Percentiles rank a stretch among this genome's conserved stretches.
Evolutionary conservation across 92 coral and sea anemone species (phyloP).

Genomic region (Heteractis magnifica): DNA sequence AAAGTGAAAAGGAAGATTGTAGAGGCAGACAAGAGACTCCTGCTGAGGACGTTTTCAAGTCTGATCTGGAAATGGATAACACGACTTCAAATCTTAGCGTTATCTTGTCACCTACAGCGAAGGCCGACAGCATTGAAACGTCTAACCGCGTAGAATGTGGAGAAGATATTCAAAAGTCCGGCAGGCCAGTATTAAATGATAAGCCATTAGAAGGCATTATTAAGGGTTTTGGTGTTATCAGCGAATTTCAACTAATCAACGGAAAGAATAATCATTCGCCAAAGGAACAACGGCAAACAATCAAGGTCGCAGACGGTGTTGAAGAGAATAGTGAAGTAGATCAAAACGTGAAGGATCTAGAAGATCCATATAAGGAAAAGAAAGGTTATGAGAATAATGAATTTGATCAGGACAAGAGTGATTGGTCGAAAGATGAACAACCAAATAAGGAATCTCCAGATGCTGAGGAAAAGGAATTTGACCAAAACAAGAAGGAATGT

Average conservation of each 20-base stretch:
- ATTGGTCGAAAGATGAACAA: background rate
- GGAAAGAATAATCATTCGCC: background rate
- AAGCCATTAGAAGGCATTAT: background rate
- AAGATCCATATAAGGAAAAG: background rate
- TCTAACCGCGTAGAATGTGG: background rate
- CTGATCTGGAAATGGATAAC: background rate
- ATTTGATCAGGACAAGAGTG: background rate
- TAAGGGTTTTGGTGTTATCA: background rate
- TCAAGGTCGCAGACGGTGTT: no score
- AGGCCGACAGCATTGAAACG: background rate
- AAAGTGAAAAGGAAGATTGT: background rate
- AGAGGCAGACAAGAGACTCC: background rate
- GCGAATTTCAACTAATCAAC: background rate
- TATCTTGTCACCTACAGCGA: background rate
- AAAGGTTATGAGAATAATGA: background rate
- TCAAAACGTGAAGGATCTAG: background rate
- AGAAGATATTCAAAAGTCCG: background rate
- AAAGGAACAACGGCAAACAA: background rate
- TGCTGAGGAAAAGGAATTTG: background rate
- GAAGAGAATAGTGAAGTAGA: no score
- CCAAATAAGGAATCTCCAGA: background rate
- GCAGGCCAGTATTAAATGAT: background rate
- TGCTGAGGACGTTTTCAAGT: background rate
- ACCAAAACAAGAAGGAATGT: background rate
- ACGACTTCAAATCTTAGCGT: background rate